These are phyloP conservation scores for Nebria salina DNA, from an alignment of 2,888 invertebrate genomes.

Conservation along the genomic window DNA sequence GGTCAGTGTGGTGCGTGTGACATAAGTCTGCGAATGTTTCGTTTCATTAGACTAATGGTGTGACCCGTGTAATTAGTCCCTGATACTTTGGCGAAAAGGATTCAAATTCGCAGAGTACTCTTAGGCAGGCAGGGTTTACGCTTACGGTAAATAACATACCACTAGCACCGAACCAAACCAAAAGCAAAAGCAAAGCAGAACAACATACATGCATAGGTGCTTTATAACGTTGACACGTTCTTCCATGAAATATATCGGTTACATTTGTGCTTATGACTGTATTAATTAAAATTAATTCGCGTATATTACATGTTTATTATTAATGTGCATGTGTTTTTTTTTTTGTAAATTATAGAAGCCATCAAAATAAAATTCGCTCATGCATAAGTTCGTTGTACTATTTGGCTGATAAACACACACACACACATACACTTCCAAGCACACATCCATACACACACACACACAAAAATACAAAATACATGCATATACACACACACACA, in stretches of 20 bases:
- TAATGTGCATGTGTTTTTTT: neutral
- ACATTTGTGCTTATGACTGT: neutral
- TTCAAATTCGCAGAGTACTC: neutral
- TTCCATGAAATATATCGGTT: neutral
- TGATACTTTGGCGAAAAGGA: slow-evolving; percentile 20
- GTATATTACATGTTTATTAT: neutral
- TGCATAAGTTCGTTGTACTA: neutral
- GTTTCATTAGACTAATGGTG: slow-evolving; percentile 43
- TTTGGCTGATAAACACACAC: neutral
- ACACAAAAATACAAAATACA: neutral
- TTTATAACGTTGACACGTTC: neutral
- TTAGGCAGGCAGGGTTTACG: neutral
- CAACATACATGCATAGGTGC: too few species aligned
- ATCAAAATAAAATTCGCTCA: neutral
- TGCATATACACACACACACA: neutral
- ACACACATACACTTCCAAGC: neutral
- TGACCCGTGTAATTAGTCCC: slow-evolving; percentile 32
- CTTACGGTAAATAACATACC: too few species aligned
- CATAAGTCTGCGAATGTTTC: slow-evolving; percentile 39
- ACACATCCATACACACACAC: neutral
- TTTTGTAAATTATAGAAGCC: neutral
- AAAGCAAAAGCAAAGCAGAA: too few species aligned
- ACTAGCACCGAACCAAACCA: too few species aligned
- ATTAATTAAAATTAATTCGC: neutral
- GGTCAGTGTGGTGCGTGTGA: slow-evolving; percentile 22